Base-by-base conservation (phyloP, 2,888 invertebrate species). In the Amphimallon solstitiale region DNA sequence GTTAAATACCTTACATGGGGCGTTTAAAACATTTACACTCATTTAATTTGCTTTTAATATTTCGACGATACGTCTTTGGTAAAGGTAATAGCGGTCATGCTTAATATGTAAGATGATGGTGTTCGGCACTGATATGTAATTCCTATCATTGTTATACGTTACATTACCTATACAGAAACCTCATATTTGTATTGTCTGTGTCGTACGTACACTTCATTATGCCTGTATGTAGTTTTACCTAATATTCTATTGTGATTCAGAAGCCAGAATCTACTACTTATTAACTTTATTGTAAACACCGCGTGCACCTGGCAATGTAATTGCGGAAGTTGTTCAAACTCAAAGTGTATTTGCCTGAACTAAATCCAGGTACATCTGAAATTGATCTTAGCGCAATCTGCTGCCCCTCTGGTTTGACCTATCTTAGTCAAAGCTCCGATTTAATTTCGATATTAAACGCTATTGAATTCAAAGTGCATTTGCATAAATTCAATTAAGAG, bases 401-500 rank as follows among this genome's bases (percentile, higher is more conserved):
- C 51, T 34, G 51, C 9, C 17, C n/a, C 15, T 15, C 35, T 35
- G 9, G n/a, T 35, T 35, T 35, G 35, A 17, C 4, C 35, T 51
- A 51, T 51, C 51, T 51, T 37, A 14, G 10, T 1, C 12, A 17
- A 14, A 10, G 12, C 35, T 9, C 29, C 43, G 14, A 38, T 59
- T 59, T 43, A 59, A 59, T 59, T 45, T 45, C 56, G 43, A 59
- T 43, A 59, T 59, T 59, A 59, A 43, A 59, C 23, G 56, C 56
- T 45, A 59, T 59, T 59, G 43, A 45, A 48, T 14, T 7, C 21
- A 23, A 35, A 43, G 15, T 43, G 38, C 43, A 59, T 59, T 59
- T 59, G 56, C 56, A 59, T 59, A 59, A 59, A 59, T 59, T 59
- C 56, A 59, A 59, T 59, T 59, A 59, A 38, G 29, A 59, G 15